Evolutionary conservation across 2,797 vertebrate genomes (phyloP).

Genomic region (Sorex maritimensis): DNA sequence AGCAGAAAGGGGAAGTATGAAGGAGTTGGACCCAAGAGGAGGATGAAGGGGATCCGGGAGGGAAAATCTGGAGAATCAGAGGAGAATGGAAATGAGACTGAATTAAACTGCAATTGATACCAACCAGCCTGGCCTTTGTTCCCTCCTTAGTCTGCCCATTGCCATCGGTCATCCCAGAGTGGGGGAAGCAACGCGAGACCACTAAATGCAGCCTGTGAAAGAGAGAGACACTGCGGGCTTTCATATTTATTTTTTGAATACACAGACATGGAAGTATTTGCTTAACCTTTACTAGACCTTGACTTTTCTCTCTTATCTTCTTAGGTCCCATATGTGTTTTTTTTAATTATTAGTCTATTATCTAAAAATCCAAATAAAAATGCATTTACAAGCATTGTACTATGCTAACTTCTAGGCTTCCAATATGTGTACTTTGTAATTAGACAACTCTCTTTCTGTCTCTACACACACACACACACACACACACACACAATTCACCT

Average conservation of each 20-base stretch:
- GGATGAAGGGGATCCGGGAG: neutral
- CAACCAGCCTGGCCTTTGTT: no score
- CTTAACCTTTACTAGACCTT: neutral
- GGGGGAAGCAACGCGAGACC: no score
- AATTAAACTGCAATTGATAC: no score
- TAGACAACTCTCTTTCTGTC: neutral
- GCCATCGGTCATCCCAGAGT: no score
- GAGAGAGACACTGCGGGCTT: no score
- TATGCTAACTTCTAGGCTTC: slow-evolving; percentile 47
- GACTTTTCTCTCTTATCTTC: neutral
- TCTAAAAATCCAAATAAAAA: slow-evolving; percentile 49
- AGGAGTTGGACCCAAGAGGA: neutral
- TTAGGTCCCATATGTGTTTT: neutral
- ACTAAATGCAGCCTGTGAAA: no score
- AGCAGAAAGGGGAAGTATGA: no score
- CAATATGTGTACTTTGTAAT: slow-evolving; percentile 25
- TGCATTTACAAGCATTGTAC: neutral
- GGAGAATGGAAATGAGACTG: no score
- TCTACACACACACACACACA: no score
- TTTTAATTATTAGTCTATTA: slow-evolving; percentile 13
- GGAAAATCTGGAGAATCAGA: no score
- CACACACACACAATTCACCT: neutral
- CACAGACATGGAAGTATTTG: neutral
- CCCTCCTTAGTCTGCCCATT: no score
- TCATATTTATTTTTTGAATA: no score